These are phyloP conservation scores for Cyanocitta stelleri DNA, from an alignment of 2,113 vertebrate genomes.

Conservation along the genomic window DNA sequence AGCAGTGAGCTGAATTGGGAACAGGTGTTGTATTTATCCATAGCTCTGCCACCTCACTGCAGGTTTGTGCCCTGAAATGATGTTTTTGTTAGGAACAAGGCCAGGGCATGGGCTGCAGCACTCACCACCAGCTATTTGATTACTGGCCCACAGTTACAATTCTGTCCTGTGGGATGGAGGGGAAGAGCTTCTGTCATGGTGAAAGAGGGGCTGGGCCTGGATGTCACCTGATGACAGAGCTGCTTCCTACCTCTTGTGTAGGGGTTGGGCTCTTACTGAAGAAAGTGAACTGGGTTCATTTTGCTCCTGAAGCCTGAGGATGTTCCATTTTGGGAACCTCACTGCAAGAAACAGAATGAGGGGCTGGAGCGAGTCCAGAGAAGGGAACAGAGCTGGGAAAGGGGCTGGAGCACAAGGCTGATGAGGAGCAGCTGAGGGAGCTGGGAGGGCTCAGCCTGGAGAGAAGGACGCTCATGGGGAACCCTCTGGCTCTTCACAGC, in stretches of 20 bases:
- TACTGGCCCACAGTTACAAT: not conserved
- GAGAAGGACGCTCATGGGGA: not conserved
- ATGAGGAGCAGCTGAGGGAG: not conserved
- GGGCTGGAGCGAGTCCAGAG: not conserved
- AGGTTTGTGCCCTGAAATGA: not conserved
- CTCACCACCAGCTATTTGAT: not conserved
- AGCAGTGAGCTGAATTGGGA: not conserved
- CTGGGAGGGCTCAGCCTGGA: not conserved
- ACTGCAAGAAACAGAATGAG: not conserved
- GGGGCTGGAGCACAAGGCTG: not conserved
- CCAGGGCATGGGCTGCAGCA: not conserved
- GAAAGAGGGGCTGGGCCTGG: not conserved
- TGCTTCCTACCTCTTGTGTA: not conserved
- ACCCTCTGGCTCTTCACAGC: not conserved
- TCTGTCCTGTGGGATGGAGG: not conserved
- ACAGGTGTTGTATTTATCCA: not conserved
- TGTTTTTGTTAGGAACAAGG: not conserved
- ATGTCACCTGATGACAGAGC: not conserved
- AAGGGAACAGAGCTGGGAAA: rapidly evolving
- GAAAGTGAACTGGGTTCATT: not conserved
- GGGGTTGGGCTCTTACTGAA: not conserved
- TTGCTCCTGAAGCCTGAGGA: not conserved
- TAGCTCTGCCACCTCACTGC: not conserved
- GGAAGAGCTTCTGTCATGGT: not conserved
- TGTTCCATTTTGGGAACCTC: not conserved